Percentiles rank a stretch among this genome's conserved stretches.
phyloP scores from a whole-genome alignment of 2,797 vertebrate genomes.

The Podargus strigoides region DNA sequence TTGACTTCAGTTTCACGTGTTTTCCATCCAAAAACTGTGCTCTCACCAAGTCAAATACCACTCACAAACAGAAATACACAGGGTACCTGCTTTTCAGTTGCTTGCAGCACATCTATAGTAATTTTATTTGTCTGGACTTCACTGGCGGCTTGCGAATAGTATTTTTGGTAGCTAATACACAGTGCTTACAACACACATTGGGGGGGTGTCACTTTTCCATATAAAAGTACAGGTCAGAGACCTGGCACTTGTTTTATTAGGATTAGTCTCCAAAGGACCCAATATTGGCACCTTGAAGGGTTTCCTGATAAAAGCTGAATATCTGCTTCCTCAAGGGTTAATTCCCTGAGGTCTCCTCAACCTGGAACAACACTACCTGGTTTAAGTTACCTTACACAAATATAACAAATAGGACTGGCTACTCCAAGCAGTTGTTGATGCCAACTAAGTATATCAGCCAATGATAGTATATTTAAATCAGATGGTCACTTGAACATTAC shows the following conservation, averaged over 20 bases:
- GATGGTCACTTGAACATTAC: conserved; percentile 27
- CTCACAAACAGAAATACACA: not conserved
- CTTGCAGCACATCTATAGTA: not conserved
- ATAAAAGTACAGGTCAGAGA: not conserved
- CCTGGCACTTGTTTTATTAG: not conserved
- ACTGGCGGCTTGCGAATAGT: not conserved
- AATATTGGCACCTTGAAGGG: not conserved
- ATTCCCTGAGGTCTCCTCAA: not conserved
- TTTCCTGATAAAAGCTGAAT: not conserved
- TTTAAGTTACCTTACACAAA: not conserved
- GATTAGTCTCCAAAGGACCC: not conserved
- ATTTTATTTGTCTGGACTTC: not conserved
- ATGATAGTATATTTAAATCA: not conserved
- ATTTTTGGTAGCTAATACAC: not conserved
- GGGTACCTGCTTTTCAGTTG: not conserved
- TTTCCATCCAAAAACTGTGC: not conserved
- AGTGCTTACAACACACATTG: not conserved
- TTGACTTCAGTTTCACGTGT: conserved; percentile 29
- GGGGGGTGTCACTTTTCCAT: not conserved
- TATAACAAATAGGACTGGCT: not conserved
- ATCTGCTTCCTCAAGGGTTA: not conserved
- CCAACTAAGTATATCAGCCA: not conserved
- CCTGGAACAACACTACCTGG: not conserved
- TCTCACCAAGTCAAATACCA: not conserved
- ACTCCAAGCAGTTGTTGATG: not conserved